Evolutionary conservation across 2,113 vertebrate genomes (phyloP).

Genomic region (Carassius carassius): DNA sequence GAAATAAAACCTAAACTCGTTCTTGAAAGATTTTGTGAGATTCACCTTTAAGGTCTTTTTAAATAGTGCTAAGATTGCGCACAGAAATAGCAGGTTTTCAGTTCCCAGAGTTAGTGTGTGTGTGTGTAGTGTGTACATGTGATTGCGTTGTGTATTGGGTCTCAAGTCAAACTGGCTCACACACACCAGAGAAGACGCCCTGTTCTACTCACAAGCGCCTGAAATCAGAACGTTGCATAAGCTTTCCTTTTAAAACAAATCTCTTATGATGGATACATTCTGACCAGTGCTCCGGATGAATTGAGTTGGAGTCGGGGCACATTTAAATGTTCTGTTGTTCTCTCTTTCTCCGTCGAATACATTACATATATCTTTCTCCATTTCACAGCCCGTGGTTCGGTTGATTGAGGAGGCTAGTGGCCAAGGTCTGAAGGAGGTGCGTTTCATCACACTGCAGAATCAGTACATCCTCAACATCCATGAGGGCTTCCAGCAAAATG

Average conservation of each 20-base stretch:
- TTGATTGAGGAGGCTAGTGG: conserved; percentile 91
- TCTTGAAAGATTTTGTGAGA: neutral
- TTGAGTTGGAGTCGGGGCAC: conserved; percentile 27
- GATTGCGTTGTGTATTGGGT: neutral
- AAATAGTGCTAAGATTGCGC: neutral
- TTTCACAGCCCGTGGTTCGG: conserved; percentile 85
- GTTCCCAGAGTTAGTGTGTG: neutral
- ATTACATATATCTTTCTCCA: neutral
- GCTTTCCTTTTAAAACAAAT: conserved; percentile 40
- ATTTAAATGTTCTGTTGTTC: conserved; percentile 3
- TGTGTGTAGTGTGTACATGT: neutral
- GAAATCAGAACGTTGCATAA: conserved; percentile 52
- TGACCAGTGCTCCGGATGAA: conserved; percentile 41
- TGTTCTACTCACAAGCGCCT: conserved; percentile 50
- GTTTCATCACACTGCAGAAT: conserved; percentile 95
- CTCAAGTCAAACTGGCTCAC: neutral
- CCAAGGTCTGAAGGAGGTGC: conserved; percentile 91
- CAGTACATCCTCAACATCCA: conserved; percentile 94
- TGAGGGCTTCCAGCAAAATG: conserved; percentile 92
- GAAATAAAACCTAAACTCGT: neutral
- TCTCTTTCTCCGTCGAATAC: neutral
- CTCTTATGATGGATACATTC: conserved; percentile 42
- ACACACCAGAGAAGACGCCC: conserved; percentile 44
- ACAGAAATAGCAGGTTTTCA: neutral
- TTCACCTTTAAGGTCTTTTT: no score